Evolutionary conservation across 1,140 invertebrate genomes (phyloP), one percentile per base, ranked within the genome.

Genomic region (Phymastichus coffea): DNA sequence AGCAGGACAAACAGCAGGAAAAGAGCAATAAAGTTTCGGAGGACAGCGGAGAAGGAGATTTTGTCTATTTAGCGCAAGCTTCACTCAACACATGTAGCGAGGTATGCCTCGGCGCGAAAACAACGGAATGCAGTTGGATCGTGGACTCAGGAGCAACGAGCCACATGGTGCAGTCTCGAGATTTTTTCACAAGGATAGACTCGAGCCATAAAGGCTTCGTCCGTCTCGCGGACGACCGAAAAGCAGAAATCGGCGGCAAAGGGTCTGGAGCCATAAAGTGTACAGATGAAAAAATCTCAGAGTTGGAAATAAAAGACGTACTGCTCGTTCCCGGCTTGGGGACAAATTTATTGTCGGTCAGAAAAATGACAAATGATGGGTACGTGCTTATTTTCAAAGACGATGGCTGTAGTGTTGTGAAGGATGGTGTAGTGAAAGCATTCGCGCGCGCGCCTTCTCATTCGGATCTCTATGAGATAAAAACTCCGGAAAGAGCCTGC

Each of bases 121-220:
- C 20, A 12, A 23, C 41, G 25, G 20, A 22, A 22, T 20, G 41
- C 54, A 53, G 1, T 55, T n/a, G n/a, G n/a, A n/a, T n/a, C n/a
- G n/a, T n/a, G n/a, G n/a, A n/a, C n/a, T n/a, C n/a, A n/a, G n/a
- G 60, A 23, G 57, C 63, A 44, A 63, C 63, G 1, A 43, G 52
- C 9, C 63, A 67, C 22, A 67, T 67, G 60, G 57, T 53, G 7
- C 30, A 44, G 1, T 48, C 43, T 26, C 60, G 43, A 44, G 46
- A 62, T 7, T 65, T 40, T 55, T 67, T 66, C 35, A 46, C 4
- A 2, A 54, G 40, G 38, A 26, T 54, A 9, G 37, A 40, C 25
- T 6, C 37, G 9, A 40, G 19, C 37, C 14, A 17, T 2, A 53
- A 53, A 23, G 49, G 49, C 8, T 26, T 26, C 17, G 37, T 53